Evolutionary conservation across 2,113 vertebrate genomes (phyloP).

Genomic region (Rutilus rutilus): DNA sequence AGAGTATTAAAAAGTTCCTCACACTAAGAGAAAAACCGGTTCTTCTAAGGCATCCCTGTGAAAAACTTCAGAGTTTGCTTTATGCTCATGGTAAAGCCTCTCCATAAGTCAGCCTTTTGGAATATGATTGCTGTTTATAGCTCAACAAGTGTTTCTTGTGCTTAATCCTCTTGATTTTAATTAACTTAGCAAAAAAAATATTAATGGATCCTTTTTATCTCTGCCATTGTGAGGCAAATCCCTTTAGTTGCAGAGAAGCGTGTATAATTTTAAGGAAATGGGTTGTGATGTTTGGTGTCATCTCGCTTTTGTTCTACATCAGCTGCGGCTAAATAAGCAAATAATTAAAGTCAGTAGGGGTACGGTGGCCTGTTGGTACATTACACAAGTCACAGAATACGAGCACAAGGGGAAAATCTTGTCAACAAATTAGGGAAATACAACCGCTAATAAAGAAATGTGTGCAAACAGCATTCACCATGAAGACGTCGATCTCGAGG

Average conservation of each 20-base stretch:
- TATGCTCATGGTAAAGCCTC: conserved; percentile 42
- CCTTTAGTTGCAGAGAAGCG: conserved; percentile 72
- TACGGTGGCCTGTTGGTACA: conserved; percentile 40
- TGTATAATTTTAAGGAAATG: conserved; percentile 72
- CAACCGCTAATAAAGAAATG: background rate
- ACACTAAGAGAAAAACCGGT: too few species aligned
- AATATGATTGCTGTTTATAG: conserved; percentile 68
- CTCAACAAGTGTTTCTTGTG: conserved; percentile 62
- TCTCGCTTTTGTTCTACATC: conserved; percentile 64
- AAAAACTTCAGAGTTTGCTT: background rate
- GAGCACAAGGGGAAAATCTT: background rate
- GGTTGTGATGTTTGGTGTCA: conserved; percentile 67
- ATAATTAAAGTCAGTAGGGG: conserved; percentile 54
- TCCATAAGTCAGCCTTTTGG: conserved; percentile 61
- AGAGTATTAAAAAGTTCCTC: too few species aligned
- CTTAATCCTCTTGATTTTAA: conserved; percentile 79
- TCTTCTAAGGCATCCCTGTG: too few species aligned
- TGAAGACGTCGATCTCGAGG: background rate
- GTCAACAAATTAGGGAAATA: conserved; percentile 28
- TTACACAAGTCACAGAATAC: conserved; percentile 28
- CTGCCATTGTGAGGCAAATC: conserved; percentile 75
- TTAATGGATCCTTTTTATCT: conserved; percentile 77
- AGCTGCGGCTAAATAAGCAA: conserved; percentile 65
- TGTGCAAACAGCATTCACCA: conserved; percentile 1
- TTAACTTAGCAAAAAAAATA: conserved; percentile 76